Evolutionary conservation across 2,888 invertebrate genomes (phyloP).

Genomic region (Trichopria drosophilae): DNA sequence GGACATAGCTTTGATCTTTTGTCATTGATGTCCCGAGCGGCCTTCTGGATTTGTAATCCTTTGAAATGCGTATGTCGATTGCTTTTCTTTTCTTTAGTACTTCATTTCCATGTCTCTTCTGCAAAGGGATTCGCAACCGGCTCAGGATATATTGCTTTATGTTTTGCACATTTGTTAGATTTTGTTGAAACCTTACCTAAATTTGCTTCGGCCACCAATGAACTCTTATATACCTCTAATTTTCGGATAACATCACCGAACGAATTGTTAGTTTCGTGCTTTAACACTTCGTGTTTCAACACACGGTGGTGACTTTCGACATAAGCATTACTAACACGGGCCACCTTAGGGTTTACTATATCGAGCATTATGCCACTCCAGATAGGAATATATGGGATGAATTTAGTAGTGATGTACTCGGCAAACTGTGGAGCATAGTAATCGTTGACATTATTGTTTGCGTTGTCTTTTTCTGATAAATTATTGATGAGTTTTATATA

Average conservation of each 20-base stretch:
- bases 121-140: constrained; percentile 9
- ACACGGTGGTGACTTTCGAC: too few species aligned
- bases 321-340: constrained; percentile 33
- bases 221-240: too few species aligned
- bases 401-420: constrained; percentile 25
- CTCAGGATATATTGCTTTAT: constrained; percentile 10
- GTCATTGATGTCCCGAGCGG: too few species aligned
- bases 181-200: too few species aligned
- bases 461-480: neutral
- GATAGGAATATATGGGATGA: constrained; percentile 29
- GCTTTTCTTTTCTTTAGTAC: constrained; percentile 3
- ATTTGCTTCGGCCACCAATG: too few species aligned
- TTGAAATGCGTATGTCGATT: too few species aligned
- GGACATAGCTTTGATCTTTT: too few species aligned
- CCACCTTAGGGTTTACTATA: constrained; percentile 23
- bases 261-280: too few species aligned
- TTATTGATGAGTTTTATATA: neutral
- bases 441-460: constrained; percentile 4
- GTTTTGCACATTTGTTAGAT: too few species aligned
- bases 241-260: too few species aligned
- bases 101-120: constrained; percentile 10
- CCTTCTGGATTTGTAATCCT: too few species aligned
- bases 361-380: constrained; percentile 30
- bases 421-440: constrained; percentile 29
- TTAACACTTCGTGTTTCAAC: too few species aligned